Evolutionary conservation across 2,797 vertebrate species (phyloP).

Genomic region (Brachyrhaphis roseni): DNA sequence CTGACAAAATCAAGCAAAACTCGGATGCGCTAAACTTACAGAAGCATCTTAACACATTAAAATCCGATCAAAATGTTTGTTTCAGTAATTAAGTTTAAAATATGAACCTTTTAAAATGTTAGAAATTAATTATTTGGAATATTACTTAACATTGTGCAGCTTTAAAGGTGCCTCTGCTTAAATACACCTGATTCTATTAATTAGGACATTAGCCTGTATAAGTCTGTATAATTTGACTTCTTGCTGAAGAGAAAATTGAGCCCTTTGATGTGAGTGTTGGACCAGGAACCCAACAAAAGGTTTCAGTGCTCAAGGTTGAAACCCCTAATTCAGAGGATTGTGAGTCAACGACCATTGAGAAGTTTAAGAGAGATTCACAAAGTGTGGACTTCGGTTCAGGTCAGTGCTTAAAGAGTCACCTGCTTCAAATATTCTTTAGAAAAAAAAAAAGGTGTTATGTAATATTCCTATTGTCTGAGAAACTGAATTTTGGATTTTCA

Average conservation of each 20-base stretch:
- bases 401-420: background rate
- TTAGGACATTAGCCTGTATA: background rate
- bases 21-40: background rate
- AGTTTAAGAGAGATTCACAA: background rate
- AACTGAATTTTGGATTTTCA: background rate
- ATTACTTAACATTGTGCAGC: background rate
- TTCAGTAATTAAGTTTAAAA: too few species aligned
- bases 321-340: background rate
- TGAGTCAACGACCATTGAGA: background rate
- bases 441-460: background rate
- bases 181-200: background rate
- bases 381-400: background rate
- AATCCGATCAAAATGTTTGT: too few species aligned
- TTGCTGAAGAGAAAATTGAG: background rate
- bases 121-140: too few species aligned
- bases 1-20: background rate
- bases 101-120: too few species aligned
- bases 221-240: background rate
- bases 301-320: background rate
- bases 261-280: background rate
- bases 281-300: background rate
- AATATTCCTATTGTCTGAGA: background rate
- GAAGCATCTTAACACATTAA: background rate
- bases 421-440: background rate
- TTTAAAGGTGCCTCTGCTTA: background rate